Percentiles rank a stretch among this genome's conserved stretches.
These are phyloP conservation scores for Leuctra nigra DNA, from an alignment of 2,888 invertebrate genomes.

Conservation along the genomic window DNA sequence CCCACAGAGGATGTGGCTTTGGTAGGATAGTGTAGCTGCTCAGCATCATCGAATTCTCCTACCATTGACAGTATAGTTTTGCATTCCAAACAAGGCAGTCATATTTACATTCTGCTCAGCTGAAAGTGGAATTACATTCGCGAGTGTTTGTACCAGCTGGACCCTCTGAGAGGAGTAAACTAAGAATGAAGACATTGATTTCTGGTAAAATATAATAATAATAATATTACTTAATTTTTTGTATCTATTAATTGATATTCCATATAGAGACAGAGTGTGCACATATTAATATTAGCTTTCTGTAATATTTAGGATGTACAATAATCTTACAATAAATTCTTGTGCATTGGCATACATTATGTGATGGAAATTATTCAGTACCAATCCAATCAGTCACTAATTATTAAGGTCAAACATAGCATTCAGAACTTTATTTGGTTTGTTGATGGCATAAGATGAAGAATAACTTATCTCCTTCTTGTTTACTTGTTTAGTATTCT, in stretches of 20 bases:
- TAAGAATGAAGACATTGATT: neutral
- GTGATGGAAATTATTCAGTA: too few species aligned
- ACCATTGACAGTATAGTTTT: too few species aligned
- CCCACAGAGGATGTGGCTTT: constrained; percentile 19
- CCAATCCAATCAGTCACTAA: too few species aligned
- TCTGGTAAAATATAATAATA: constrained; percentile 4
- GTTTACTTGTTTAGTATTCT: too few species aligned
- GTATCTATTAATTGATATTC: neutral
- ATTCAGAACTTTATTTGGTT: too few species aligned
- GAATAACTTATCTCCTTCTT: too few species aligned
- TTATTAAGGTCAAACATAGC: too few species aligned
- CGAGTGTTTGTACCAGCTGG: too few species aligned
- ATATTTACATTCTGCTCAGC: neutral
- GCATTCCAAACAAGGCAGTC: neutral
- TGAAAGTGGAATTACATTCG: too few species aligned
- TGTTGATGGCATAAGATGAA: too few species aligned
- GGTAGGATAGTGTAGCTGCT: neutral
- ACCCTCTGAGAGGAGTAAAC: too few species aligned
- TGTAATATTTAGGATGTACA: constrained; percentile 8
- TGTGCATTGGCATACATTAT: neutral
- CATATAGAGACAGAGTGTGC: neutral
- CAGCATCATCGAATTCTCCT: too few species aligned
- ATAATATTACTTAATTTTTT: neutral
- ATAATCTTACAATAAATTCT: constrained; percentile 1
- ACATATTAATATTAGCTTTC: constrained; percentile 16